Percentiles rank a stretch among this genome's conserved stretches.
phyloP scores from a whole-genome alignment of 2,888 invertebrate species.

The Napeogenes sylphis region DNA sequence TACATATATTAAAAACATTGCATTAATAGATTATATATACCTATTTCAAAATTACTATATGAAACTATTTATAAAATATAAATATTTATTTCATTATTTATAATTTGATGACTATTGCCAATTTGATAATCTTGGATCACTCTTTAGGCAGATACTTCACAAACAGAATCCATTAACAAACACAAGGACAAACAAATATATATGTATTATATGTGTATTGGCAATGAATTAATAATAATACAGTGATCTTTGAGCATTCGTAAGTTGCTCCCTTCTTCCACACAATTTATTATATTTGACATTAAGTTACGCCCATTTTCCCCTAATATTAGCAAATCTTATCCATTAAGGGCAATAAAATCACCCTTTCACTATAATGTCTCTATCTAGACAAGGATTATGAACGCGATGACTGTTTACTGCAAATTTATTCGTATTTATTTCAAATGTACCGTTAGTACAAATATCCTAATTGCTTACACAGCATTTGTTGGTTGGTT shows the following conservation, averaged over 20 bases:
- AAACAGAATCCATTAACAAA: no score
- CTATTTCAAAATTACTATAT: no score
- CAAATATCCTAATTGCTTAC: no score
- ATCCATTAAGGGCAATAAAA: slow-evolving; percentile 37
- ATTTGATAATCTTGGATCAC: no score
- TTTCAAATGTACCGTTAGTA: no score
- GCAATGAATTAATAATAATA: slow-evolving; percentile 2
- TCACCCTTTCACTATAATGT: slow-evolving; percentile 36
- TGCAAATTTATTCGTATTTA: slow-evolving; percentile 54
- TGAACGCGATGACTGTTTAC: slow-evolving; percentile 59
- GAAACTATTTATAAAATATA: no score
- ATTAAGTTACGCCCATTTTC: slow-evolving; percentile 64
- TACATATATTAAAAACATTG: no score
- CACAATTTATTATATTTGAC: slow-evolving; percentile 68
- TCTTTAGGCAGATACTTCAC: no score
- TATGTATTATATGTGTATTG: neutral
- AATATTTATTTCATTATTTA: no score
- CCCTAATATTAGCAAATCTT: slow-evolving; percentile 56
- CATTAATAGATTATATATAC: no score
- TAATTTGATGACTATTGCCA: no score
- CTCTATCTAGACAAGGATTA: slow-evolving; percentile 28
- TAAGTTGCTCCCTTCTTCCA: slow-evolving; percentile 22
- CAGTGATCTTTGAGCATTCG: neutral
- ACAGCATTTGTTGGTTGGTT: no score
- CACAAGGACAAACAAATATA: neutral